Percentiles rank a stretch among this genome's conserved stretches.
Evolutionary conservation across 2,113 vertebrate genomes (phyloP).

Genomic region (Ctenomys sociabilis): DNA sequence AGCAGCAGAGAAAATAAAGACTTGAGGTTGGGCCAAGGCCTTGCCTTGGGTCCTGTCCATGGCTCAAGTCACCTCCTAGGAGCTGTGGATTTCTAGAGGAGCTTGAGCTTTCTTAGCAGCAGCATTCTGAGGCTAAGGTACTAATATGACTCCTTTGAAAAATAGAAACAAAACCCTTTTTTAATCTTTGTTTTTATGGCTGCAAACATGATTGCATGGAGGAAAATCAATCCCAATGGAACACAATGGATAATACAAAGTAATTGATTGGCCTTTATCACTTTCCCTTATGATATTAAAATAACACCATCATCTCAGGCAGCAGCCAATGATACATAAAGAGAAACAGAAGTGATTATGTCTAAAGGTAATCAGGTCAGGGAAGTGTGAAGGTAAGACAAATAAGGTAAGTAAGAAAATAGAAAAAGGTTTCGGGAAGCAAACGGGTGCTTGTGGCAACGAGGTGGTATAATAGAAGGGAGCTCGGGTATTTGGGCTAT

Average conservation of each 20-base stretch:
- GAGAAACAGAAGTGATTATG: conserved; percentile 78
- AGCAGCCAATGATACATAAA: conserved; percentile 79
- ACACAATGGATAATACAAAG: conserved; percentile 78
- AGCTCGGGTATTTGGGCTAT: conserved; percentile 34
- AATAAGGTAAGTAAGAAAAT: conserved; percentile 76
- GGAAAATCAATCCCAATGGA: conserved; percentile 76
- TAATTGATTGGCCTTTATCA: conserved; percentile 83
- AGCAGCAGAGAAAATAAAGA: conserved; percentile 59
- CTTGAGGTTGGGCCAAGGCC: neutral
- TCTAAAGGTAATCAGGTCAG: conserved; percentile 81
- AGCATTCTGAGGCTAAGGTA: neutral
- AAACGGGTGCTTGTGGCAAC: conserved; percentile 65
- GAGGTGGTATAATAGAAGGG: conserved; percentile 3
- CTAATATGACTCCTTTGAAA: conserved; percentile 65
- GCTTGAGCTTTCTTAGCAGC: neutral
- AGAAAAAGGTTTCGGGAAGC: conserved; percentile 60
- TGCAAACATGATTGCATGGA: conserved; percentile 68
- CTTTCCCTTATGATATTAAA: conserved; percentile 78
- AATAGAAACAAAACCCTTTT: conserved; percentile 73
- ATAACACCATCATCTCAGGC: conserved; percentile 78
- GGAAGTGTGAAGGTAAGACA: conserved; percentile 82
- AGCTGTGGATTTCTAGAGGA: neutral
- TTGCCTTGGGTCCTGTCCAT: neutral
- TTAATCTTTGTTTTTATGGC: conserved; percentile 81
- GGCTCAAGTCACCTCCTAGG: neutral